phyloP scores from a whole-genome alignment of 1,140 invertebrate genomes.

The Mya arenaria region DNA sequence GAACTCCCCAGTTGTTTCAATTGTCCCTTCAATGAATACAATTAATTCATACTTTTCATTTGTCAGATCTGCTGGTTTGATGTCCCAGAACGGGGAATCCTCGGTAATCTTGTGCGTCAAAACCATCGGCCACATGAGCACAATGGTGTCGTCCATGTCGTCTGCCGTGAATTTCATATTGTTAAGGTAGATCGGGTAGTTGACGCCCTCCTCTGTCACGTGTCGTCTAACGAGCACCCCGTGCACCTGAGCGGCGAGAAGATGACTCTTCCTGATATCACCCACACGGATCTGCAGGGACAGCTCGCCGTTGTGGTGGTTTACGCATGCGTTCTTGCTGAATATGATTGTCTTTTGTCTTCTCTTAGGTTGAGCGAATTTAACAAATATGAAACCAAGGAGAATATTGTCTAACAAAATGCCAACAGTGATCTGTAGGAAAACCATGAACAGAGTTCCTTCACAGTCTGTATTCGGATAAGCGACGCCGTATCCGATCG shows the following conservation, averaged over 20 bases:
- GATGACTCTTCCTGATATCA: conserved; percentile 77
- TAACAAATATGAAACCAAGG: conserved; percentile 79
- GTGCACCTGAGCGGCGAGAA: conserved; percentile 85
- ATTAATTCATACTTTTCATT: conserved; percentile 96
- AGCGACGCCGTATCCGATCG: conserved; percentile 84
- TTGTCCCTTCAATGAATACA: conserved; percentile 93
- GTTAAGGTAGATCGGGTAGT: conserved; percentile 71
- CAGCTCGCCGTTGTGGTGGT: conserved; percentile 88
- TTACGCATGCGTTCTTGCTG: conserved; percentile 77
- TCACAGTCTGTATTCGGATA: conserved; percentile 85
- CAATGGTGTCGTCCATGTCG: conserved; percentile 91
- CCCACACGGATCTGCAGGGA: conserved; percentile 88
- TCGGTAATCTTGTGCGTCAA: conserved; percentile 91
- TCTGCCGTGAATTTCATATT: conserved; percentile 87
- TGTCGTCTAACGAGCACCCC: conserved; percentile 80
- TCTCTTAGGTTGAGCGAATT: conserved; percentile 77
- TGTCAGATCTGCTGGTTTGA: conserved; percentile 92
- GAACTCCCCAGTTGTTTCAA: conserved; percentile 80
- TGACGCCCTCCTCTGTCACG: conserved; percentile 70
- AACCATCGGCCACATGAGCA: conserved; percentile 96
- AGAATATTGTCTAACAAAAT: conserved; percentile 77
- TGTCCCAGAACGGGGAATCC: conserved; percentile 92
- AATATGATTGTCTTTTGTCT: conserved; percentile 78
- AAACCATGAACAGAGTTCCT: conserved; percentile 66
- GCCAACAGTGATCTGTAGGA: conserved; percentile 77